phyloP scores from a whole-genome alignment of 2,113 vertebrate genomes.

The Hydropotes inermis region DNA sequence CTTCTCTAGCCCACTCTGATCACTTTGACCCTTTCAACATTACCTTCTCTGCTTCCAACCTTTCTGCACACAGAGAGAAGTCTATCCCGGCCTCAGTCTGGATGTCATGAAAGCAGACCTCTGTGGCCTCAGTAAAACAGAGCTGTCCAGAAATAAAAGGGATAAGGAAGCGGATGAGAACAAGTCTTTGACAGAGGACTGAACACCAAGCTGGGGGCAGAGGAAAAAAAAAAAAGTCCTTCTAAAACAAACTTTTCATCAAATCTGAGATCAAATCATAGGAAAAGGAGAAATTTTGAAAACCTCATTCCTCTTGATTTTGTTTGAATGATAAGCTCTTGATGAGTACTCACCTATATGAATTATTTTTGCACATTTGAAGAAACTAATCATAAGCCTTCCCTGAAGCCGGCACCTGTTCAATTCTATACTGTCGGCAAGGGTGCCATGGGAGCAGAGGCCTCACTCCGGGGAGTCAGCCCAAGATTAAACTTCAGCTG shows the following conservation, averaged over 20 bases:
- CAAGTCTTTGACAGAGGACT: background rate
- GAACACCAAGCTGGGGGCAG: background rate
- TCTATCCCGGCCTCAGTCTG: background rate
- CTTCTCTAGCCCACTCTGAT: background rate
- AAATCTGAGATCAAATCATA: background rate
- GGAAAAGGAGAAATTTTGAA: background rate
- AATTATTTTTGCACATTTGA: constrained; percentile 33
- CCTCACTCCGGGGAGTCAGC: background rate
- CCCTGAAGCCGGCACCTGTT: background rate
- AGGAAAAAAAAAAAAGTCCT: background rate
- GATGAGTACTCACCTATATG: background rate
- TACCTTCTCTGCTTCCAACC: background rate
- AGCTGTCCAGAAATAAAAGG: background rate
- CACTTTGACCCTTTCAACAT: background rate
- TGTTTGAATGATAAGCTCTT: background rate
- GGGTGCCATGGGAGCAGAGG: background rate
- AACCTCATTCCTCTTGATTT: background rate
- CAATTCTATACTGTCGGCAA: background rate
- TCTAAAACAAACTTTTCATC: background rate
- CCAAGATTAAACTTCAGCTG: background rate
- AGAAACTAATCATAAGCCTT: background rate
- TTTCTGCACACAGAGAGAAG: background rate
- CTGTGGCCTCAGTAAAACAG: background rate
- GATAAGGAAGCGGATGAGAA: background rate
- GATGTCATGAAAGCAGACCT: background rate